Evolutionary conservation across 2,888 invertebrate genomes (phyloP).

Genomic region (Tipula vernalis): DNA sequence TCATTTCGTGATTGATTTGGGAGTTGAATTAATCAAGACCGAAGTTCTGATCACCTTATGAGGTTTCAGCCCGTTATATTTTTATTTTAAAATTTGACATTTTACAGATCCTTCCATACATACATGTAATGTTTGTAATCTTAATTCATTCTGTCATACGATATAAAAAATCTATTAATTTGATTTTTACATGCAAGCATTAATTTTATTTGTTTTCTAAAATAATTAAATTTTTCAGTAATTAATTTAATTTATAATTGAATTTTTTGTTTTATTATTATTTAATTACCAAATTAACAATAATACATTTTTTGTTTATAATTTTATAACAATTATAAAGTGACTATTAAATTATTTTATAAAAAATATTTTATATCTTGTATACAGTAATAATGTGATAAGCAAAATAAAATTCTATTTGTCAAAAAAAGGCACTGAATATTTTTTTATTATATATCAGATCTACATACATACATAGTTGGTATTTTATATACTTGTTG

Average conservation of each 20-base stretch:
- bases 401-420: neutral
- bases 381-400: neutral
- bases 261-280: neutral
- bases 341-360: neutral
- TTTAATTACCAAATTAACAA: neutral
- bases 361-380: neutral
- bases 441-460: neutral
- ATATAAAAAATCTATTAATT: neutral
- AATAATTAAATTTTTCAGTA: neutral
- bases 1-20: too few species aligned
- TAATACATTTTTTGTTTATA: neutral
- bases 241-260: neutral
- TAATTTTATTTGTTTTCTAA: neutral
- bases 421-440: neutral
- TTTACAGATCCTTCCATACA: too few species aligned
- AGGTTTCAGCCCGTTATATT: too few species aligned
- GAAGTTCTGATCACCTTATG: too few species aligned
- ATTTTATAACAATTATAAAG: neutral
- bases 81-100: too few species aligned
- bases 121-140: too few species aligned
- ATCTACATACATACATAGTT: neutral
- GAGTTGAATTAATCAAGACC: too few species aligned
- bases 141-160: neutral
- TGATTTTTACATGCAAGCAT: neutral
- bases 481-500: neutral